Percentiles rank a stretch among this genome's conserved stretches.
phyloP scores from a whole-genome alignment of 2,797 vertebrate genomes.

The Bovichtus variegatus region DNA sequence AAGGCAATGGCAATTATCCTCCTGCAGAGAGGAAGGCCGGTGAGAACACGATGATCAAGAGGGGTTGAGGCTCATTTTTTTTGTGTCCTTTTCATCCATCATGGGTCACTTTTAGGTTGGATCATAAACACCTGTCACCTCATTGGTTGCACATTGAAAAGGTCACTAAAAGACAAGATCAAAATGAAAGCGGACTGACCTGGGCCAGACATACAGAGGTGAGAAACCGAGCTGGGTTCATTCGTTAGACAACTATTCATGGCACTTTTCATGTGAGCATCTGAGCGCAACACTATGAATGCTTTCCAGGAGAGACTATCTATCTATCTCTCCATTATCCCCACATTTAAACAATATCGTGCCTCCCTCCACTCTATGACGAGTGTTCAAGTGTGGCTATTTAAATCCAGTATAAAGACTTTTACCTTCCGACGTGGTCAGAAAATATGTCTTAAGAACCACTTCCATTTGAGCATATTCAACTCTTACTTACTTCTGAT shows the following conservation, averaged over 20 bases:
- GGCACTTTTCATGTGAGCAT: neutral
- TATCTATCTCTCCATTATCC: neutral
- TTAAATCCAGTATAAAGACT: neutral
- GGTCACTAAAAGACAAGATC: neutral
- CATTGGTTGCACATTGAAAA: neutral
- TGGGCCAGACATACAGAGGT: neutral
- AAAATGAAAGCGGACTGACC: too few species aligned
- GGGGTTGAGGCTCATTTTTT: neutral
- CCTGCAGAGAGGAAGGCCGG: neutral
- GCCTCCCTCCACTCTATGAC: too few species aligned
- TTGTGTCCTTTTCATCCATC: neutral
- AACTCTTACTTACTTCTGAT: too few species aligned
- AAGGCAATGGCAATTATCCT: too few species aligned
- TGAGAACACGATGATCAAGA: neutral
- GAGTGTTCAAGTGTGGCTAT: neutral
- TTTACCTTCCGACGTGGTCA: neutral
- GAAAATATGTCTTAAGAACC: too few species aligned
- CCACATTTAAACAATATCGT: neutral
- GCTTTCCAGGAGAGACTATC: neutral
- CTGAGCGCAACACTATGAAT: too few species aligned
- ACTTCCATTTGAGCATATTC: too few species aligned
- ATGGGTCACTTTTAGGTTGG: neutral
- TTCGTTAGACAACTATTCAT: neutral
- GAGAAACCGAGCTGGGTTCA: neutral
- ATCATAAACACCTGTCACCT: neutral